phyloP scores from a whole-genome alignment of 2,888 invertebrate species.

The Linyphia triangularis region DNA sequence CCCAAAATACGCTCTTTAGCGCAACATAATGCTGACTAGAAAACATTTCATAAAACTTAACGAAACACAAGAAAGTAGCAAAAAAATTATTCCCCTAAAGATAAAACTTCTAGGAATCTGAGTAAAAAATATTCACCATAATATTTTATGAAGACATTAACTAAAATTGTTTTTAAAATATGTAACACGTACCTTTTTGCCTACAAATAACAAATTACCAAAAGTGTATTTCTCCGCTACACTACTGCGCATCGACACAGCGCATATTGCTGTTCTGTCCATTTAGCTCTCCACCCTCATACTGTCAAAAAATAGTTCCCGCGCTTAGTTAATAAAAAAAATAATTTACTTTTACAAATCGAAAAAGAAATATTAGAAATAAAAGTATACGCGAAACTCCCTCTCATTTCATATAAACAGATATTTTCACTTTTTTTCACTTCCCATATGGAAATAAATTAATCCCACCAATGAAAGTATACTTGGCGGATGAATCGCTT shows the following conservation, averaged over 20 bases:
- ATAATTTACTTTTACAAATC: neutral
- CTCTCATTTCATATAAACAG: no score
- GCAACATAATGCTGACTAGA: constrained; percentile 1
- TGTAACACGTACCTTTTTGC: neutral
- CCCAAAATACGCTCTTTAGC: constrained; percentile 25
- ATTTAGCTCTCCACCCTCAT: neutral
- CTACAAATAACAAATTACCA: neutral
- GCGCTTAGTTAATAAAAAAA: constrained; percentile 19
- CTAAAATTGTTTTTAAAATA: neutral
- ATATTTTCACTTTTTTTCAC: no score
- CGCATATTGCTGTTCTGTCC: constrained; percentile 22
- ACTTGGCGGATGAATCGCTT: no score
- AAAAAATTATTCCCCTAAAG: neutral
- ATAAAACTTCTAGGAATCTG: no score
- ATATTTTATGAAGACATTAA: no score
- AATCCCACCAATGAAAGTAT: no score
- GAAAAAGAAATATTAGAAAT: neutral
- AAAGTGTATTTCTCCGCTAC: neutral
- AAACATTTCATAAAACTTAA: neutral
- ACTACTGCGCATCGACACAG: constrained; percentile 33
- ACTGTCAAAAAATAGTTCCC: constrained; percentile 10
- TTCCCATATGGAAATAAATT: no score
- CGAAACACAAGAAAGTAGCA: neutral
- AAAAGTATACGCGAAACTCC: neutral
- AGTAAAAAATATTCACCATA: neutral